phyloP scores from a whole-genome alignment of 1,140 invertebrate genomes.

The Drosophila jambulina region DNA sequence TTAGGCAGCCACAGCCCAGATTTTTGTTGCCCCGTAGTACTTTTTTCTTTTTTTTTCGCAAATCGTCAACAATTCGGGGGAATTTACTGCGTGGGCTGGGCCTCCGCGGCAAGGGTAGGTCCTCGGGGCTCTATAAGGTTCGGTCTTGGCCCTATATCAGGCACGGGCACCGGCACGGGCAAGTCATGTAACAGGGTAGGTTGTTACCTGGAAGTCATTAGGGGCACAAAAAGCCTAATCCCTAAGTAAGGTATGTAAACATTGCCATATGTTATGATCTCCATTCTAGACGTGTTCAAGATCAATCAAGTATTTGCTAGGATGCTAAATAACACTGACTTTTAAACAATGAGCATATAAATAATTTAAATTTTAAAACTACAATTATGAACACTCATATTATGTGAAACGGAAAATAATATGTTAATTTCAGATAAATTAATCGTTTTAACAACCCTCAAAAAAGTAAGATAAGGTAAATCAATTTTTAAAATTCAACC shows the following conservation, averaged over 20 bases:
- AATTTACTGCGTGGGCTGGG: slow-evolving; percentile 52
- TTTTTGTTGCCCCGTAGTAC: slow-evolving; percentile 42
- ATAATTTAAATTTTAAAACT: not conserved
- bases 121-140: slow-evolving; percentile 11
- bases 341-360: not conserved
- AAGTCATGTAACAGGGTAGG: slow-evolving; percentile 65
- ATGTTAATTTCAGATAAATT: no score
- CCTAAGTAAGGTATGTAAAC: slow-evolving; percentile 34
- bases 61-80: slow-evolving; percentile 65
- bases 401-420: no score
- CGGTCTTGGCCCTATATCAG: slow-evolving; percentile 28
- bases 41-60: slow-evolving; percentile 60
- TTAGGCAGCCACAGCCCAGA: slow-evolving; percentile 68
- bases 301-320: slow-evolving; percentile 8
- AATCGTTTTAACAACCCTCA: no score
- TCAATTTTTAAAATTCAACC: no score
- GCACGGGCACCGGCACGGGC: slow-evolving; percentile 34
- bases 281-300: slow-evolving; percentile 1
- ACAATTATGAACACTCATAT: no score
- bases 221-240: slow-evolving; percentile 54
- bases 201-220: slow-evolving; percentile 80
- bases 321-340: not conserved
- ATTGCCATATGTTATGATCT: slow-evolving; percentile 20
- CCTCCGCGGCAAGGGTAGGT: slow-evolving; percentile 42
- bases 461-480: no score